Evolutionary conservation across 2,113 vertebrate species (phyloP).

Genomic region (Astur gentilis): DNA sequence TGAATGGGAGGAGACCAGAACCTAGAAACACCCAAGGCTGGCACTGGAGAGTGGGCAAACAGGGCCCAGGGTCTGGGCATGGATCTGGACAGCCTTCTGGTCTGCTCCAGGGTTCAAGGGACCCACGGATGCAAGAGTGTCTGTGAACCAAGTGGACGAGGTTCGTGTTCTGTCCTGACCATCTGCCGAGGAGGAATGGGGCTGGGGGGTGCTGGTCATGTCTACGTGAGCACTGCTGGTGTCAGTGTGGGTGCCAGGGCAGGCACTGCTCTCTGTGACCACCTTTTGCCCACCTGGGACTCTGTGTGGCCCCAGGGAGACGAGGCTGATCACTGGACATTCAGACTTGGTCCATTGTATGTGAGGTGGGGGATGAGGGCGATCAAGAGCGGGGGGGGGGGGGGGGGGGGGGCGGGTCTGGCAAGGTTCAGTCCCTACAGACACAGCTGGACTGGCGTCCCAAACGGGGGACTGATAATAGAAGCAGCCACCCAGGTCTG

Average conservation of each 20-base stretch:
- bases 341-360: fast-evolving
- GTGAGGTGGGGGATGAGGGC: not conserved
- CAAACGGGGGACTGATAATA: not conserved
- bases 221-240: not conserved
- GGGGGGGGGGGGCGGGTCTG: not conserved
- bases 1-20: not conserved
- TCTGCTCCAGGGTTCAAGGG: not conserved
- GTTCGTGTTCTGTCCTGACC: not conserved
- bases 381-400: too few species aligned
- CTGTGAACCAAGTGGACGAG: fast-evolving
- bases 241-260: not conserved
- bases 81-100: not conserved
- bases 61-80: too few species aligned
- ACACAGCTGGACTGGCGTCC: not conserved
- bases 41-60: not conserved
- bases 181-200: fast-evolving
- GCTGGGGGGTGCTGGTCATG: not conserved
- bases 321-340: not conserved
- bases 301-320: not conserved
- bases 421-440: not conserved
- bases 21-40: not conserved
- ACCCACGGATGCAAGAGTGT: not conserved
- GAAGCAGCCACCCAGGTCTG: not conserved
- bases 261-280: not conserved
- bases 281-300: not conserved